Evolutionary conservation across 2,888 invertebrate species (phyloP).

Genomic region (Volucella bombylans): DNA sequence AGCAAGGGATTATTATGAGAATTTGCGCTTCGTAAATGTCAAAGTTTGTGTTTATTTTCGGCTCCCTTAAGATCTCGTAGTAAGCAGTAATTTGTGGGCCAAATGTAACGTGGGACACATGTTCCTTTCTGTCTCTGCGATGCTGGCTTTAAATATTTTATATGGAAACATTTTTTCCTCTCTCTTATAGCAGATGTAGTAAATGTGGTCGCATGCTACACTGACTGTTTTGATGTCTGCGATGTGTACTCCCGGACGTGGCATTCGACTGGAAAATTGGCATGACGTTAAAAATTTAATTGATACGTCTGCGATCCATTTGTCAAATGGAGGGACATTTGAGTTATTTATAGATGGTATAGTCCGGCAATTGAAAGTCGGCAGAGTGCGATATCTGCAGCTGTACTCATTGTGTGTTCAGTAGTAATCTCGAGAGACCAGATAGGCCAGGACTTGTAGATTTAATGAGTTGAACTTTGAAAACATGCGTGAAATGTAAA

Average conservation of each 20-base stretch:
- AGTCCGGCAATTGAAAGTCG: too few relatives aligned
- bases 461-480: too few relatives aligned
- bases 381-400: too few relatives aligned
- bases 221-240: constrained; percentile 43
- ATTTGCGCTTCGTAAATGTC: constrained; percentile 65
- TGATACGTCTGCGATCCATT: constrained; percentile 60
- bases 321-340: constrained; percentile 36
- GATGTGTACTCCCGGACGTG: constrained; percentile 33
- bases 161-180: neutral
- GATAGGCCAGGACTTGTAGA: too few relatives aligned
- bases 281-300: constrained; percentile 68
- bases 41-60: constrained; percentile 51
- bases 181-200: constrained; percentile 39
- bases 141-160: constrained; percentile 31
- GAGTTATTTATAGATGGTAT: constrained; percentile 21
- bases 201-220: constrained; percentile 53
- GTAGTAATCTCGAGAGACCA: too few relatives aligned
- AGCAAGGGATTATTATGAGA: constrained; percentile 42
- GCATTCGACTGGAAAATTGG: constrained; percentile 67
- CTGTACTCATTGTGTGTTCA: too few relatives aligned
- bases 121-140: constrained; percentile 26
- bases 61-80: constrained; percentile 1
- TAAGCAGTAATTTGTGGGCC: constrained; percentile 41
- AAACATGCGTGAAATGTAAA: too few relatives aligned
- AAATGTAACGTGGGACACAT: constrained; percentile 63